A percentile compares a stretch with the other conserved stretches of the same genome.
Evolutionary conservation across 2,888 invertebrate genomes (phyloP).

Genomic region (Drosophila pegasa): DNA sequence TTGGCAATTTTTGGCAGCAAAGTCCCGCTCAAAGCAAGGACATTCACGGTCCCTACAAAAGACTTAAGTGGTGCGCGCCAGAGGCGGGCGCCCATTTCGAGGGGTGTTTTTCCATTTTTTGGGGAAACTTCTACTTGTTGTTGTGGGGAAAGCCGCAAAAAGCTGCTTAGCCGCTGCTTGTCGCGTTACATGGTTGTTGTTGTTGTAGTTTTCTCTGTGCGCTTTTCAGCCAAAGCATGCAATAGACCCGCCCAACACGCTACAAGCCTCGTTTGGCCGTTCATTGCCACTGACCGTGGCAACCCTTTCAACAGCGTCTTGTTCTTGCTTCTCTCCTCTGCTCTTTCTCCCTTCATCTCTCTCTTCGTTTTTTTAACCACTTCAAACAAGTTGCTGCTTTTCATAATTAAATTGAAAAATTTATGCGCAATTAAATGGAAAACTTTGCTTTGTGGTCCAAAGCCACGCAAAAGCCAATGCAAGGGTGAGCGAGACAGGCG

Average conservation of each 20-base stretch:
- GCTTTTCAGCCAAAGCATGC: slow-evolving; percentile 56
- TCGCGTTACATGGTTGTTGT: slow-evolving; percentile 30
- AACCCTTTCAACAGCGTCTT: neutral
- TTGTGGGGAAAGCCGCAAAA: slow-evolving; percentile 46
- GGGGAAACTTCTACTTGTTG: neutral
- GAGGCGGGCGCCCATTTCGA: neutral
- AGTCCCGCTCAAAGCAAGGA: slow-evolving; percentile 37
- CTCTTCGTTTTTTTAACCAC: slow-evolving; percentile 54
- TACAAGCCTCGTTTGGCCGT: neutral
- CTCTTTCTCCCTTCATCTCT: no score
- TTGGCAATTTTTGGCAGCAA: slow-evolving; percentile 30
- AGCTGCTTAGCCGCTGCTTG: slow-evolving; percentile 52
- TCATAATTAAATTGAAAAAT: slow-evolving; percentile 79
- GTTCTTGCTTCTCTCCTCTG: neutral
- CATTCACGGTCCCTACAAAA: slow-evolving; percentile 53
- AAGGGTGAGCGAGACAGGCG: neutral
- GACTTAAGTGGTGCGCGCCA: neutral
- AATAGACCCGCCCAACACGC: neutral
- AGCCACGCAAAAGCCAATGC: slow-evolving; percentile 38
- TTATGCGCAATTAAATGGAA: slow-evolving; percentile 80
- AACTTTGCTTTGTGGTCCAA: slow-evolving; percentile 70
- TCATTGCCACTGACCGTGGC: slow-evolving; percentile 3
- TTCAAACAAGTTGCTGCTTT: slow-evolving; percentile 76
- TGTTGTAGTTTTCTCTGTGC: slow-evolving; percentile 23
- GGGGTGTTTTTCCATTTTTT: neutral